Conservation (phyloP, 2,888 invertebrate species). For the Cephonodes hylas region DNA sequence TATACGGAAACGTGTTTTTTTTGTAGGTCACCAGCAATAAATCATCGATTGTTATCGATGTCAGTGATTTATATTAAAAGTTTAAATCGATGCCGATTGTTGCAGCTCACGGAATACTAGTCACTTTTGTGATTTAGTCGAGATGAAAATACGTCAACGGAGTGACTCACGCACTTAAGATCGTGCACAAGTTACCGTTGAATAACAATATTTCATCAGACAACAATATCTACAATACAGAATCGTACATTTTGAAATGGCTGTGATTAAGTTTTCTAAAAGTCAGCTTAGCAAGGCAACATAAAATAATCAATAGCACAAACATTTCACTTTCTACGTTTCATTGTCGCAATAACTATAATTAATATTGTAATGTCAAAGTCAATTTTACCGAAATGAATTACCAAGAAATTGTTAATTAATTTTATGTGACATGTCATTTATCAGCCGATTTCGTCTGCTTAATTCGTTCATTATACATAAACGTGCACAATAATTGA, state of each 20-base stretch:
- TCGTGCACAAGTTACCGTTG: background rate
- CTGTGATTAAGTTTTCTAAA: background rate
- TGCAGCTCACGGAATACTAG: background rate
- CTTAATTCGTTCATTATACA: background rate
- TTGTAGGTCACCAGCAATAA: slow-evolving; percentile 58
- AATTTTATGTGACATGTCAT: slow-evolving; percentile 5
- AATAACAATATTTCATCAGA: background rate
- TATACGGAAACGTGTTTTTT: slow-evolving; percentile 46
- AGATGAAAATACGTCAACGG: background rate
- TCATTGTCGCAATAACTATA: background rate
- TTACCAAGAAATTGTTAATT: slow-evolving; percentile 9
- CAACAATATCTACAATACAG: background rate
- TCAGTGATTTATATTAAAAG: background rate
- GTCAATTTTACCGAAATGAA: background rate
- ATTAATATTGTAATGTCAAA: background rate
- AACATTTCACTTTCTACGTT: background rate
- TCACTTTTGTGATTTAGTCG: background rate
- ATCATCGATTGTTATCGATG: slow-evolving; percentile 35
- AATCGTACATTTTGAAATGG: background rate
- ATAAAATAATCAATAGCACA: background rate
- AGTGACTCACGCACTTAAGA: background rate
- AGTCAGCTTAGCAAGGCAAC: background rate
- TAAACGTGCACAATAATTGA: background rate
- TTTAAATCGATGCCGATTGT: background rate
- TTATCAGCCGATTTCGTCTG: slow-evolving; percentile 2